Evolutionary conservation across 2,888 invertebrate species (phyloP).

Genomic region (Tortricodes alternella): DNA sequence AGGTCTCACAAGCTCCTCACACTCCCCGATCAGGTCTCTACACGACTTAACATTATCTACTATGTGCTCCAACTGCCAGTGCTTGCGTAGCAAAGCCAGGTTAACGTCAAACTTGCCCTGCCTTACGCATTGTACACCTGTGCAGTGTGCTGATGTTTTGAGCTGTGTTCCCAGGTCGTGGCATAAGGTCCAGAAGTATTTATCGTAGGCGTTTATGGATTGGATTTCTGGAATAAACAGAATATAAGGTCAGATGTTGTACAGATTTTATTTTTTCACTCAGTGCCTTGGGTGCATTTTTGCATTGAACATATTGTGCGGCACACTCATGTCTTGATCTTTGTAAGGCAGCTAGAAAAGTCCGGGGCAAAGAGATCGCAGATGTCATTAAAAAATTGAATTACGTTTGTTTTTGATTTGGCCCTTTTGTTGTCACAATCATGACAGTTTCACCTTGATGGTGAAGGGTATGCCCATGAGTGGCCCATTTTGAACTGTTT

Average conservation of each 20-base stretch:
- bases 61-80: slow-evolving; percentile 89
- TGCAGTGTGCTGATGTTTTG: slow-evolving; percentile 91
- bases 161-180: slow-evolving; percentile 92
- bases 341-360: too few relatives aligned
- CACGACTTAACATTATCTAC: slow-evolving; percentile 85
- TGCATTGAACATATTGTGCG: neutral
- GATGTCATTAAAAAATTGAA: too few relatives aligned
- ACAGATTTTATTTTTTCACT: neutral
- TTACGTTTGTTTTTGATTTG: too few relatives aligned
- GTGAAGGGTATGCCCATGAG: too few relatives aligned
- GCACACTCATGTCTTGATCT: too few relatives aligned
- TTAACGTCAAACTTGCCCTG: slow-evolving; percentile 91
- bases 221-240: slow-evolving; percentile 87
- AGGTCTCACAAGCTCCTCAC: slow-evolving; percentile 71
- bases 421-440: too few relatives aligned
- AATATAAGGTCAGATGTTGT: neutral
- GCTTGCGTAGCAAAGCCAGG: slow-evolving; percentile 89
- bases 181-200: slow-evolving; percentile 89
- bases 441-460: too few relatives aligned
- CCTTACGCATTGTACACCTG: slow-evolving; percentile 89
- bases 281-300: neutral
- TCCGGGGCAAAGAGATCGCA: too few relatives aligned
- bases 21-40: slow-evolving; percentile 74
- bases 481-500: too few relatives aligned
- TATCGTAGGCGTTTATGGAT: slow-evolving; percentile 92